phyloP scores from a whole-genome alignment of 1,140 invertebrate genomes.

The Hirudo medicinalis region DNA sequence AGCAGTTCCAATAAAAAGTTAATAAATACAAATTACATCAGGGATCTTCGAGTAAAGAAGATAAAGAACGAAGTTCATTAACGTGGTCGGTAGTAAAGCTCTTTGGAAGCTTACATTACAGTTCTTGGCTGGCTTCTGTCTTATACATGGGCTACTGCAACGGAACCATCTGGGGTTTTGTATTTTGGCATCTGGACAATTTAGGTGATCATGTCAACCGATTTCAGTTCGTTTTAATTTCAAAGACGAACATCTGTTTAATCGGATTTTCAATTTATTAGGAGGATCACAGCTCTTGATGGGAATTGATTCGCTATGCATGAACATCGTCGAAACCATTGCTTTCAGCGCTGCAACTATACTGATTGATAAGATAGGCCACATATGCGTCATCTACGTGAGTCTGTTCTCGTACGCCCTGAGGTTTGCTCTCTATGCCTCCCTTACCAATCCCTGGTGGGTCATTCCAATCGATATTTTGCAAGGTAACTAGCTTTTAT shows the following conservation, averaged over 20 bases:
- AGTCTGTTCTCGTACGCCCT: constrained; percentile 18
- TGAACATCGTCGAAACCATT: constrained; percentile 17
- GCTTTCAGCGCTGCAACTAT: constrained; percentile 18
- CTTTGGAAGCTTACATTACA: constrained; percentile 21
- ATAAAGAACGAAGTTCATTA: not conserved
- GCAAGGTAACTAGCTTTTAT: constrained; percentile 15
- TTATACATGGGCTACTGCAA: constrained; percentile 22
- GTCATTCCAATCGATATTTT: constrained; percentile 21
- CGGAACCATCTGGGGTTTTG: constrained; percentile 24
- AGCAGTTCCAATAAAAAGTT: too few relatives aligned
- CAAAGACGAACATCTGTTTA: not conserved
- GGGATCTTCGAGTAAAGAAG: not conserved
- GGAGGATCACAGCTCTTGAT: constrained; percentile 21
- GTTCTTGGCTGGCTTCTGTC: constrained; percentile 20
- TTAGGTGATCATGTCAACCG: constrained; percentile 11
- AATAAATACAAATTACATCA: not conserved
- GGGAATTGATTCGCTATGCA: constrained; percentile 13
- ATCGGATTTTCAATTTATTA: constrained; percentile 1
- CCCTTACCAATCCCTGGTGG: constrained; percentile 20
- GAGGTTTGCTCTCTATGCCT: constrained; percentile 18
- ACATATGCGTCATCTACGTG: constrained; percentile 22
- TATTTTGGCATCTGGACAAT: constrained; percentile 24
- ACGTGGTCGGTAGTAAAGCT: constrained; percentile 9
- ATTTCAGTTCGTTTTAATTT: not conserved
- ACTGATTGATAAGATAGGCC: constrained; percentile 16